These are phyloP conservation scores for Zaprionus lachaisei DNA, from an alignment of 1,140 invertebrate species.

Conservation along the genomic window DNA sequence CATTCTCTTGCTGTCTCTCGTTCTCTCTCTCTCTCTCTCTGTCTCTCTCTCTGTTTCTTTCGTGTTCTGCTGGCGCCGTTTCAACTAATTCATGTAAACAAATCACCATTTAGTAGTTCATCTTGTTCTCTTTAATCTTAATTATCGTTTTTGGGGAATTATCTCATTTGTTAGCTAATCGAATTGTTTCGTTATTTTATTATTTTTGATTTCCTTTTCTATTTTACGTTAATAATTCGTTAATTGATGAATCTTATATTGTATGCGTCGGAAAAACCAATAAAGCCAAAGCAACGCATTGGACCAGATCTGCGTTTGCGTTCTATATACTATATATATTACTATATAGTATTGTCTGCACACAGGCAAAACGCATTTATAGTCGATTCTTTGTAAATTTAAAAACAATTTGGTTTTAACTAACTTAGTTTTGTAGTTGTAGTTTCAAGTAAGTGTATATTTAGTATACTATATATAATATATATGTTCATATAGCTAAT, in stretches of 20 bases:
- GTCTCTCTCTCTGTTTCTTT: slow-evolving; percentile 15
- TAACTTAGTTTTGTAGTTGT: slow-evolving; percentile 29
- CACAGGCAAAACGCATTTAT: slow-evolving; percentile 1
- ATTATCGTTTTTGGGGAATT: not conserved
- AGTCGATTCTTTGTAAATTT: slow-evolving; percentile 56
- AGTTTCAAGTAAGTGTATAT: slow-evolving; percentile 24
- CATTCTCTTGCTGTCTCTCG: slow-evolving; percentile 16
- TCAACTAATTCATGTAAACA: slow-evolving; percentile 60
- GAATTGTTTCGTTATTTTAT: slow-evolving; percentile 27
- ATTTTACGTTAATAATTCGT: slow-evolving; percentile 15
- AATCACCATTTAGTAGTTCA: slow-evolving; percentile 62
- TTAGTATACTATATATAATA: not conserved
- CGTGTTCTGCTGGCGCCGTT: slow-evolving; percentile 4
- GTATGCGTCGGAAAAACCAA: slow-evolving; percentile 58
- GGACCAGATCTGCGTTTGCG: slow-evolving; percentile 55
- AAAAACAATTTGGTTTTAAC: slow-evolving; percentile 65
- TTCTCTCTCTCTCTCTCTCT: slow-evolving; percentile 28
- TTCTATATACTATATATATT: slow-evolving; percentile 32
- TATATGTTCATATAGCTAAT: slow-evolving; percentile 52
- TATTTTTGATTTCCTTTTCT: slow-evolving; percentile 14
- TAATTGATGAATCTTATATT: slow-evolving; percentile 36
- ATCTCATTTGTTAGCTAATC: slow-evolving; percentile 48
- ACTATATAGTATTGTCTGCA: slow-evolving; percentile 16
- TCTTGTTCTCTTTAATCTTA: slow-evolving; percentile 18
- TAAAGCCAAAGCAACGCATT: slow-evolving; percentile 76